Evolutionary conservation across 2,113 vertebrate genomes (phyloP).

Genomic region (Petroica traversi): DNA sequence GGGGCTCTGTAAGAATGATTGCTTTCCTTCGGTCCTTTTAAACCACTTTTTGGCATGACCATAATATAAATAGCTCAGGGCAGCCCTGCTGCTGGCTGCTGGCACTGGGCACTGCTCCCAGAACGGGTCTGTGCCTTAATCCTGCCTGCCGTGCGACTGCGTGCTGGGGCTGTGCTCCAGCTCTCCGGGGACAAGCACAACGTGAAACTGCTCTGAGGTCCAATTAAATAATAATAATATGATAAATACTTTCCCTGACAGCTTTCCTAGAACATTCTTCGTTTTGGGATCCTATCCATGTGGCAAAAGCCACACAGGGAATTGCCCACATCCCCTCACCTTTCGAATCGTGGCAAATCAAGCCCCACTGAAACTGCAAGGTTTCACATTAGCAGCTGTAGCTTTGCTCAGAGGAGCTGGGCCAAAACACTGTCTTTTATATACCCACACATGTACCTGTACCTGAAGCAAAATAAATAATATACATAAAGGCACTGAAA

Average conservation of each 20-base stretch:
- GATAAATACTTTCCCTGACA: not conserved
- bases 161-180: fast-evolving
- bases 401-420: not conserved
- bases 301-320: fast-evolving
- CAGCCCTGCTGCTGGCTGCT: not conserved
- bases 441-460: fast-evolving
- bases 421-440: not conserved
- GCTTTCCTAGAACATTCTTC: not conserved
- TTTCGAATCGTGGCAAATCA: not conserved
- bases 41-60: not conserved
- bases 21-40: not conserved
- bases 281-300: fast-evolving
- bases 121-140: not conserved
- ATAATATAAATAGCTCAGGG: not conserved
- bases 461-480: not conserved
- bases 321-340: not conserved
- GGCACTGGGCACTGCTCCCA: not conserved
- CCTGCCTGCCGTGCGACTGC: not conserved
- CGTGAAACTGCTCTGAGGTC: not conserved
- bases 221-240: not conserved
- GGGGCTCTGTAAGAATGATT: not conserved
- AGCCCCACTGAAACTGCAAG: not conserved
- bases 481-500: not conserved
- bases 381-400: not conserved
- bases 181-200: not conserved